These are phyloP conservation scores for Bombus picipes DNA, from an alignment of 1,140 invertebrate species.

Conservation along the genomic window DNA sequence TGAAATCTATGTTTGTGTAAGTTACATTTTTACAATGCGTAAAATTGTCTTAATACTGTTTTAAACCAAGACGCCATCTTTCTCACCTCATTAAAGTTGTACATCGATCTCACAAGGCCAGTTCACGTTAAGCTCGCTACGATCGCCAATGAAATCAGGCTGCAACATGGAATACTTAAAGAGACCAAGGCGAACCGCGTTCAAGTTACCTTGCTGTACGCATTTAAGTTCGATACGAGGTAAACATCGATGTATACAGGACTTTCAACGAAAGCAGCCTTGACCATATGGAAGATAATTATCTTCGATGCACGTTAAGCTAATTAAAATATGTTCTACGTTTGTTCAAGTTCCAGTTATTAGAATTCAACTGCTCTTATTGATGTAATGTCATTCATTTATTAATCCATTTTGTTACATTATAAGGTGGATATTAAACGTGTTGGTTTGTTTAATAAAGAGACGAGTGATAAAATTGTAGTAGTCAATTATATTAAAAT, in stretches of 20 bases:
- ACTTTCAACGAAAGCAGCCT: neutral
- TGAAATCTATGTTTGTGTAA: neutral
- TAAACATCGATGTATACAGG: conserved; percentile 23
- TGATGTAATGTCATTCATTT: too few species aligned
- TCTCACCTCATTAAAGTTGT: conserved; percentile 55
- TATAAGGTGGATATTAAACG: too few species aligned
- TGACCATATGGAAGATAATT: neutral
- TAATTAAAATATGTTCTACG: neutral
- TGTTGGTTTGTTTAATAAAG: too few species aligned
- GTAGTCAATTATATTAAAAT: too few species aligned
- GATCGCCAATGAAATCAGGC: conserved; percentile 39
- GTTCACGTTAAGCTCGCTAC: conserved; percentile 19
- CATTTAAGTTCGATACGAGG: conserved; percentile 40
- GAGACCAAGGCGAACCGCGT: conserved; percentile 3
- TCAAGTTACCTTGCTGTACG: conserved; percentile 36
- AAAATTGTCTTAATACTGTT: neutral
- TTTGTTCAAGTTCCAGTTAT: neutral
- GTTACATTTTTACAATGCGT: neutral
- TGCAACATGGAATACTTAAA: conserved; percentile 42
- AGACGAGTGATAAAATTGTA: too few species aligned
- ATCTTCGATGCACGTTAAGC: neutral
- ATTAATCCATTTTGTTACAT: too few species aligned
- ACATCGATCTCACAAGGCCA: conserved; percentile 25
- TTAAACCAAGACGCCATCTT: neutral
- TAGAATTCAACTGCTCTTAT: too few species aligned